Evolutionary conservation across 2,888 invertebrate species (phyloP), one percentile per base, ranked within the genome.

Genomic region (Drosophila lutescens): DNA sequence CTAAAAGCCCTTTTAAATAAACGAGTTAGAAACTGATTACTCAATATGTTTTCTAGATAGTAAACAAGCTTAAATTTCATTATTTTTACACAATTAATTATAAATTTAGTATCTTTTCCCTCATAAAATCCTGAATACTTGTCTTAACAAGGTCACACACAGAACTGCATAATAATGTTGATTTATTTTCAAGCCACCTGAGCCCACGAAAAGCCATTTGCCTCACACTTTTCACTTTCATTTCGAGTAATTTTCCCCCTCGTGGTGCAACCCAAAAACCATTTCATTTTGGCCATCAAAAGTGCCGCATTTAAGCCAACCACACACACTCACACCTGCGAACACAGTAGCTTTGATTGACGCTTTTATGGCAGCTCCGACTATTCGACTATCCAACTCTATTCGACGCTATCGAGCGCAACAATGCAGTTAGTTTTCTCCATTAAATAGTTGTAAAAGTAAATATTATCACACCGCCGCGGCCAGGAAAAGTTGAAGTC

Each of bases 371-470:
- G 65, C 65, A 40, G 46, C 66, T 61, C 23, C 62, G 41, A 26
- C 57, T 55, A 23, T 43, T 30, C 41, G 20, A 41, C 60, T 59
- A 10, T 17, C 32, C 32, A 17, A 17, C 32, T 17, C 32, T 7
- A 2, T 32, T 46, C 44, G 23, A 8, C 15, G 26, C 26, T 17
- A 26, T 30, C 30, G 30, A 32, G 46, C 23, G 4, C 59, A 34
- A 23, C 53, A 67, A 66, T 68, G 60, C 60, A 60, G 67, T 67
- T 67, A 60, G 67, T 67, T 67, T 67, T 69, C 67, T 50, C 69
- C 69, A 67, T 67, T 68, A 67, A 67, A 68, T 57, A 68, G 69
- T 67, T 63, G 49, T 62, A 67, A 67, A 51, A 68, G 69, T 57
- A 68, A 67, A 67, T 68, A 67, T 67, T 67, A 68, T 68, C 67